Evolutionary conservation across 2,113 vertebrate genomes (phyloP).

Genomic region (Phrynosoma blainvillii): DNA sequence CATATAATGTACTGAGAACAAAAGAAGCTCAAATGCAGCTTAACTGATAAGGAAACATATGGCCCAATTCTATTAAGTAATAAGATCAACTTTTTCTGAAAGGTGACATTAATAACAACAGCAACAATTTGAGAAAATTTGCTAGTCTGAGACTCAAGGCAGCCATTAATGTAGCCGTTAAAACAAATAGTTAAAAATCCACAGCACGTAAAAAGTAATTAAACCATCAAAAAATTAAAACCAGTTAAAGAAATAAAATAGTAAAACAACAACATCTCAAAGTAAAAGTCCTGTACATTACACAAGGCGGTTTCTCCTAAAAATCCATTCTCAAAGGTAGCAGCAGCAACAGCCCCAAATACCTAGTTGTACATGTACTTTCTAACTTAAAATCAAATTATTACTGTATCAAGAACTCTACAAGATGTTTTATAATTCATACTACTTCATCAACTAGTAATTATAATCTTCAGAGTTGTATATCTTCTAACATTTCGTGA

Average conservation of each 20-base stretch:
- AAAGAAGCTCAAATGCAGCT: background rate
- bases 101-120: constrained; percentile 17
- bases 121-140: too few relatives aligned
- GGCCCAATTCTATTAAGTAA: constrained; percentile 25
- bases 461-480: background rate
- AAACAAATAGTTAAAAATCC: too few relatives aligned
- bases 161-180: too few relatives aligned
- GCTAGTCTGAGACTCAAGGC: too few relatives aligned
- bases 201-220: too few relatives aligned
- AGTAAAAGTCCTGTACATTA: too few relatives aligned
- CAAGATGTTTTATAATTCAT: background rate
- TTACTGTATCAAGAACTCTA: constrained; percentile 50
- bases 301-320: background rate
- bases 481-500: background rate
- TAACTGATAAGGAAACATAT: constrained; percentile 27
- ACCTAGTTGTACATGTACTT: background rate
- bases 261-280: too few relatives aligned
- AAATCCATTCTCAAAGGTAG: background rate
- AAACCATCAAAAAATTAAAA: too few relatives aligned
- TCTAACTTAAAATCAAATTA: constrained; percentile 50
- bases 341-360: constrained; percentile 1
- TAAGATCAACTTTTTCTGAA: constrained; percentile 44
- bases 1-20: background rate
- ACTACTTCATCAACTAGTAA: background rate
- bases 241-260: too few relatives aligned